Percentiles rank a stretch among this genome's conserved stretches.
These are phyloP conservation scores for Arion vulgaris DNA, from an alignment of 1,140 invertebrate genomes.

Conservation along the genomic window DNA sequence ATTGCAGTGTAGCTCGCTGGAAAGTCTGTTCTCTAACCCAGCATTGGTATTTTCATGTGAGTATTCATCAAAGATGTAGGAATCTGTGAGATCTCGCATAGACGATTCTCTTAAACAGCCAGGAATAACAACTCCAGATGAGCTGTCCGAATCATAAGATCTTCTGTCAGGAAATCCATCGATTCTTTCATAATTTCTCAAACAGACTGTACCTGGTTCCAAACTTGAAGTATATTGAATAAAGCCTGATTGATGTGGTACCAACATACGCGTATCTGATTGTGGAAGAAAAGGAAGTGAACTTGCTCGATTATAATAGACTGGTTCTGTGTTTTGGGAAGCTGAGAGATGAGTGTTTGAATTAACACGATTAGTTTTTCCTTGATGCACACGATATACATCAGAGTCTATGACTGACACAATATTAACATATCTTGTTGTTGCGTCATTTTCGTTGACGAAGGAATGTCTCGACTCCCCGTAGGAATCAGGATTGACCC, in stretches of 20 bases:
- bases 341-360: slow-evolving; percentile 31
- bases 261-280: neutral
- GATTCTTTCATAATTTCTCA: slow-evolving; percentile 15
- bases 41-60: slow-evolving; percentile 21
- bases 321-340: neutral
- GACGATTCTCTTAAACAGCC: slow-evolving; percentile 19
- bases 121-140: slow-evolving; percentile 31
- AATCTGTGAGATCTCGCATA: slow-evolving; percentile 27
- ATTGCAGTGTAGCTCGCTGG: neutral
- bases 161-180: slow-evolving; percentile 7
- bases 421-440: too few relatives aligned
- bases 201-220: neutral
- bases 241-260: neutral
- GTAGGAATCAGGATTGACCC: neutral
- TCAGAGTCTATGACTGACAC: too few relatives aligned
- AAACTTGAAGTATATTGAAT: neutral
- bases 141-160: slow-evolving; percentile 34
- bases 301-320: neutral
- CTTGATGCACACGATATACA: too few relatives aligned
- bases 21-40: neutral
- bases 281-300: neutral
- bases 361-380: slow-evolving; percentile 19
- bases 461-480: too few relatives aligned
- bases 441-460: too few relatives aligned
- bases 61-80: slow-evolving; percentile 34